Percentiles rank a stretch among this genome's conserved stretches.
Conservation (phyloP, 2,113 vertebrate species). For the Triplophysa rosa region DNA sequence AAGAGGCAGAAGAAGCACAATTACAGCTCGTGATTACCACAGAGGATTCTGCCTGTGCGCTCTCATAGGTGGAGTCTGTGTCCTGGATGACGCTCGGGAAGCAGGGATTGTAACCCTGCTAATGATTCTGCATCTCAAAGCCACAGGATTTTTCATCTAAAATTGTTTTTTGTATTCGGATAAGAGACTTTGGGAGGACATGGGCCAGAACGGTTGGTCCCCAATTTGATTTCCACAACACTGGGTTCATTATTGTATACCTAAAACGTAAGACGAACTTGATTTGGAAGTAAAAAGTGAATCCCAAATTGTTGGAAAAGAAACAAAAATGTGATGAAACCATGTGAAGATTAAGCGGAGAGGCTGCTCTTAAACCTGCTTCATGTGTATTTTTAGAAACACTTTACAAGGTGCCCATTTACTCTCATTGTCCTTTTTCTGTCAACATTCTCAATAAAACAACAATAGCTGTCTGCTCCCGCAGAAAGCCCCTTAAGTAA, state of each 20-base stretch:
- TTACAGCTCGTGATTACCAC: constrained; percentile 53
- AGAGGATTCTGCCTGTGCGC: not conserved
- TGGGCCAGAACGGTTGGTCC: too few species aligned
- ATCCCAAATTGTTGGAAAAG: not conserved
- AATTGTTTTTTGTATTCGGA: constrained; percentile 39
- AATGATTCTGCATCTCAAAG: constrained; percentile 34
- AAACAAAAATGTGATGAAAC: too few species aligned
- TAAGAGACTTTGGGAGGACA: not conserved
- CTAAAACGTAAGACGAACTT: not conserved
- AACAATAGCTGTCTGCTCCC: constrained; percentile 14
- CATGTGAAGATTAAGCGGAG: not conserved
- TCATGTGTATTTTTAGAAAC: constrained; percentile 43
- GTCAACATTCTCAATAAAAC: constrained; percentile 27
- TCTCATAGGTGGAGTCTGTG: not conserved
- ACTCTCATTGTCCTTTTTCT: constrained; percentile 6
- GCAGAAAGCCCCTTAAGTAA: constrained; percentile 3
- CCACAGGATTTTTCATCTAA: constrained; percentile 30
- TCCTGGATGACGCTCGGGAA: constrained; percentile 4
- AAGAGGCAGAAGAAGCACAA: constrained; percentile 63
- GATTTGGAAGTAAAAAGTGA: not conserved
- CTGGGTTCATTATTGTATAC: too few species aligned
- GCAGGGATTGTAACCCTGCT: constrained; percentile 46
- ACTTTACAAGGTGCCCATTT: constrained; percentile 43
- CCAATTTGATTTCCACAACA: too few species aligned
- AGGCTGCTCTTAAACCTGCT: not conserved